Percentiles rank a stretch among this genome's conserved stretches.
phyloP scores from a whole-genome alignment of 2,888 invertebrate genomes.

The Dynastes maya region DNA sequence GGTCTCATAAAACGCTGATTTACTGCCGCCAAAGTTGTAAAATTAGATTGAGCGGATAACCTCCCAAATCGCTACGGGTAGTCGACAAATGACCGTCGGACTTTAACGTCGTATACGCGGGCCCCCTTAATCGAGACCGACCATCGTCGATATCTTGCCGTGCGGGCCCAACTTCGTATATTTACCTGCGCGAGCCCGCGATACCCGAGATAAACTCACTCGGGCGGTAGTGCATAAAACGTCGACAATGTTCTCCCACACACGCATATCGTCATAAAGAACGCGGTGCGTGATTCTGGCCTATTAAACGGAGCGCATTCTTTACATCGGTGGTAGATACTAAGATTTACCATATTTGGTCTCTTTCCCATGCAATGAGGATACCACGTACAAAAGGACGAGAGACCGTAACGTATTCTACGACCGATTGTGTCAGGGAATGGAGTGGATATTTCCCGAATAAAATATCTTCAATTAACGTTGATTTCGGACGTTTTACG shows the following conservation, averaged over 20 bases:
- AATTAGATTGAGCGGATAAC: conserved; percentile 50
- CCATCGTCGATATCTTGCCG: conserved; percentile 52
- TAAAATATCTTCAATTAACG: conserved; percentile 39
- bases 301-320: conserved; percentile 47
- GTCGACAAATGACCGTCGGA: conserved; percentile 50
- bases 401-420: conserved; percentile 34
- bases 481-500: conserved; percentile 3
- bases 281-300: conserved; percentile 52
- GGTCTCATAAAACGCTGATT: conserved; percentile 25
- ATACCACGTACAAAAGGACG: conserved; percentile 20
- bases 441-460: conserved; percentile 26
- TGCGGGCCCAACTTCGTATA: neutral
- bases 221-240: neutral
- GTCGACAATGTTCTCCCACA: conserved; percentile 33
- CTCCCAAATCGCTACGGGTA: conserved; percentile 48
- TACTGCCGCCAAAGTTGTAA: conserved; percentile 31
- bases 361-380: conserved; percentile 12
- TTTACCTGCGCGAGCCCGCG: conserved; percentile 27
- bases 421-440: conserved; percentile 30
- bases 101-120: conserved; percentile 47
- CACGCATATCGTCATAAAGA: conserved; percentile 49
- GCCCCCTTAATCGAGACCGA: conserved; percentile 48
- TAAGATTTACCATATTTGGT: conserved; percentile 46
- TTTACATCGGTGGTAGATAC: conserved; percentile 25
- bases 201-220: conserved; percentile 40